These are phyloP conservation scores for Amblyraja radiata DNA, from an alignment of 2,797 vertebrate genomes.

Conservation along the genomic window DNA sequence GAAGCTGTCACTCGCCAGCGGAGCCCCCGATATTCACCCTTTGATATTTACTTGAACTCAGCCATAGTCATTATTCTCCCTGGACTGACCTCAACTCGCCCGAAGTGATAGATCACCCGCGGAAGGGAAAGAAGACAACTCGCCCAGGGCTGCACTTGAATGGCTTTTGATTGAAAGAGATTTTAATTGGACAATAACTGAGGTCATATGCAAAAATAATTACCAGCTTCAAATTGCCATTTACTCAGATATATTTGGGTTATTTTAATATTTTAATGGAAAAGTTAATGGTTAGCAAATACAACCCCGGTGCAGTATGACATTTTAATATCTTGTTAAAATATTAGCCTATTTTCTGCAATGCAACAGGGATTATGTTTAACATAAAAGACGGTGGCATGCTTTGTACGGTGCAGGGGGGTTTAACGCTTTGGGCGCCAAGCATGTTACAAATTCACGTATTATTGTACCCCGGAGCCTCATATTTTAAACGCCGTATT, in stretches of 20 bases:
- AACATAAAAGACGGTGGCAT: background rate
- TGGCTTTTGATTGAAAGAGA: conserved; percentile 31
- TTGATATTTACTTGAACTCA: conserved; percentile 26
- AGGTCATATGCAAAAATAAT: conserved; percentile 35
- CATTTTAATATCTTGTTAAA: conserved; percentile 39
- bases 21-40: background rate
- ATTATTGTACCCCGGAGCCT: background rate
- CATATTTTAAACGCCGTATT: background rate
- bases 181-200: conserved; percentile 38
- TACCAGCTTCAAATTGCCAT: conserved; percentile 37
- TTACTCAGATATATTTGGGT: conserved; percentile 38
- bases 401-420: background rate
- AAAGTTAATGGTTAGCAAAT: conserved; percentile 38
- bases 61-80: background rate
- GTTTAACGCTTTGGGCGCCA: conserved; percentile 15
- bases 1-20: background rate
- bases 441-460: background rate
- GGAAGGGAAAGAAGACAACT: background rate
- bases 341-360: conserved; percentile 34
- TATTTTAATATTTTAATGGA: conserved; percentile 39
- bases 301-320: conserved; percentile 25
- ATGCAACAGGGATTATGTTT: conserved; percentile 34
- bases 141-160: conserved; percentile 8
- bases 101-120: conserved; percentile 5
- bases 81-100: conserved; percentile 21